Conservation (phyloP, 2,888 invertebrate genomes). For the Notodonta dromedarius region DNA sequence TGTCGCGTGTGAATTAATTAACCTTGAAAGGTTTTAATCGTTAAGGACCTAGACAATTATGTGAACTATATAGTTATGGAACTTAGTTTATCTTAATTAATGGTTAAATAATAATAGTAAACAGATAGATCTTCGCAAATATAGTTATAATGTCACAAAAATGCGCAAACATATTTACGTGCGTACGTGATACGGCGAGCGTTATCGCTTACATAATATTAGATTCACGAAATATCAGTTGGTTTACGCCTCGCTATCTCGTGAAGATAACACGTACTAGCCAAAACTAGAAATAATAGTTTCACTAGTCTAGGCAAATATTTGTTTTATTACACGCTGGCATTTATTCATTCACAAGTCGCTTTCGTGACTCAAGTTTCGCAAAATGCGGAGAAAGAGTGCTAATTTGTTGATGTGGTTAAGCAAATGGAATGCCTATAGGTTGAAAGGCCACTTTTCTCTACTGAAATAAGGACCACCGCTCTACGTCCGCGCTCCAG, state of each 20-base stretch:
- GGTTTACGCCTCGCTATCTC: conserved; percentile 1
- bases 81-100: no score
- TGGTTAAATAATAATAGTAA: no score
- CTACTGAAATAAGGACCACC: neutral
- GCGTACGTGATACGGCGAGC: neutral
- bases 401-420: conserved; percentile 2
- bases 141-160: neutral
- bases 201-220: neutral
- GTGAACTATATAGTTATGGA: no score
- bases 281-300: conserved; percentile 16
- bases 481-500: no score
- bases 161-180: neutral
- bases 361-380: conserved; percentile 26
- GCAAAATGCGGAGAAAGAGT: conserved; percentile 8
- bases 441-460: neutral
- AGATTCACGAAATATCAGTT: conserved; percentile 1
- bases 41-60: no score
- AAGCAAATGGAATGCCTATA: neutral
- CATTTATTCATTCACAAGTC: conserved; percentile 15
- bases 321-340: conserved; percentile 7
- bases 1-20: no score
- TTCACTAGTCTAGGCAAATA: conserved; percentile 10
- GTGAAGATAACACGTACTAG: neutral
- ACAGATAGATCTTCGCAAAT: no score
- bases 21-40: no score